Percentiles rank a stretch among this genome's conserved stretches.
These are phyloP conservation scores for Lytechinus variegatus DNA, from an alignment of 35 echinoderm and acorn worm genomes.

Conservation along the genomic window DNA sequence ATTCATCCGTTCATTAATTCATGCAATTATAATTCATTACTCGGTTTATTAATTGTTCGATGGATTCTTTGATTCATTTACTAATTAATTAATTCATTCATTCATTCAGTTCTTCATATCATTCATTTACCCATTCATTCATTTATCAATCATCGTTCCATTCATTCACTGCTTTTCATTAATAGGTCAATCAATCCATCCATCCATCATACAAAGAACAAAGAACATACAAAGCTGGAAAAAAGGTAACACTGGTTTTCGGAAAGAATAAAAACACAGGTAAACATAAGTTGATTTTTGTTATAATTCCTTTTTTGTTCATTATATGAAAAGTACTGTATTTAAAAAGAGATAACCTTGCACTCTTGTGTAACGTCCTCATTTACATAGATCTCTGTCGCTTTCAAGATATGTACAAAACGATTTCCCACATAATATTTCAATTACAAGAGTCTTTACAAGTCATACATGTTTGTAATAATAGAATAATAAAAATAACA, in stretches of 20 bases:
- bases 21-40: too few relatives aligned
- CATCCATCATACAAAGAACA: too few relatives aligned
- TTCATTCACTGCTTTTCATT: too few relatives aligned
- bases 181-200: too few relatives aligned
- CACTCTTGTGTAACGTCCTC: conserved; percentile 33
- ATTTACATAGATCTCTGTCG: conserved; percentile 49
- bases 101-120: too few relatives aligned
- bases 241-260: neutral
- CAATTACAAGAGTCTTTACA: conserved; percentile 45
- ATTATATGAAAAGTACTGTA: conserved; percentile 59
- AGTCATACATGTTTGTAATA: conserved; percentile 34
- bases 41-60: too few relatives aligned
- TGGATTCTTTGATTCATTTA: too few relatives aligned
- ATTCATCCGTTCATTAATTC: too few relatives aligned
- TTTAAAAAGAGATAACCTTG: conserved; percentile 51
- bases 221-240: too few relatives aligned
- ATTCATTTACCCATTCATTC: too few relatives aligned
- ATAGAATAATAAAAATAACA: neutral
- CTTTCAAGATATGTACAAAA: conserved; percentile 46
- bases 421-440: conserved; percentile 38
- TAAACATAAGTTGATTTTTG: neutral
- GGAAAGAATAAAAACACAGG: neutral
- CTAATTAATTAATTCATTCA: too few relatives aligned
- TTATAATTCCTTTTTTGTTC: conserved; percentile 45
- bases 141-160: too few relatives aligned